phyloP scores from a whole-genome alignment of 1,140 invertebrate species.

The Solen grandis region DNA sequence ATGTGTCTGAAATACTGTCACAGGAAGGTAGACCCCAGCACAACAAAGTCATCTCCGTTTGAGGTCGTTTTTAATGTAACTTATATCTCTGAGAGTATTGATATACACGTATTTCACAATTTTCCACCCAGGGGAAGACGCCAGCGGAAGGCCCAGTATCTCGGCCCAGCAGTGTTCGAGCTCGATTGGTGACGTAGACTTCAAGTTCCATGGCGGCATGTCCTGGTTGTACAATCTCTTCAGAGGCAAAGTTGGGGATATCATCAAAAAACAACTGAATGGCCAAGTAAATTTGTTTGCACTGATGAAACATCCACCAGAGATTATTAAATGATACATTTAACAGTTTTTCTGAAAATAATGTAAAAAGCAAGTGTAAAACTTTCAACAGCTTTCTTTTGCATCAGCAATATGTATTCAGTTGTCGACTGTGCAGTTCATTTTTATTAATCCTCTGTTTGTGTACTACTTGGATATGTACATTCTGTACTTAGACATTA shows the following conservation, averaged over 20 bases:
- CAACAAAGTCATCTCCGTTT: background rate
- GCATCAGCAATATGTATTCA: too few relatives aligned
- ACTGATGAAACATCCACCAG: background rate
- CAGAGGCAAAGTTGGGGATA: conserved; percentile 46
- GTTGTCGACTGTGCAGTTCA: too few relatives aligned
- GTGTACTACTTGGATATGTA: too few relatives aligned
- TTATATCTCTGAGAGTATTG: background rate
- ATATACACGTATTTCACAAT: background rate
- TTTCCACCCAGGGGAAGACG: conserved; percentile 35
- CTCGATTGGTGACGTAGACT: conserved; percentile 46
- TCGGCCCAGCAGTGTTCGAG: conserved; percentile 37
- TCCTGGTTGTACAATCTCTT: conserved; percentile 64
- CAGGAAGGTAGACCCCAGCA: background rate
- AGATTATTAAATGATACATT: too few relatives aligned
- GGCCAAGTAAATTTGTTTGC: conserved; percentile 51
- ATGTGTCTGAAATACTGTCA: background rate
- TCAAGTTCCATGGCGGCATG: conserved; percentile 63
- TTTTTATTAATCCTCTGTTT: too few relatives aligned
- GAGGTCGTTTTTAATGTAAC: background rate
- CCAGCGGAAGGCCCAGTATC: conserved; percentile 46
- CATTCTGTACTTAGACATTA: too few relatives aligned
- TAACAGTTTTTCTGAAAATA: too few relatives aligned
- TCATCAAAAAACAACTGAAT: conserved; percentile 43
- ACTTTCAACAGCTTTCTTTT: too few relatives aligned
- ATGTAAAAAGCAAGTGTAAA: too few relatives aligned